These are phyloP conservation scores for Phymorhynchus buccinoides DNA, from an alignment of 1,140 invertebrate genomes.

Conservation along the genomic window DNA sequence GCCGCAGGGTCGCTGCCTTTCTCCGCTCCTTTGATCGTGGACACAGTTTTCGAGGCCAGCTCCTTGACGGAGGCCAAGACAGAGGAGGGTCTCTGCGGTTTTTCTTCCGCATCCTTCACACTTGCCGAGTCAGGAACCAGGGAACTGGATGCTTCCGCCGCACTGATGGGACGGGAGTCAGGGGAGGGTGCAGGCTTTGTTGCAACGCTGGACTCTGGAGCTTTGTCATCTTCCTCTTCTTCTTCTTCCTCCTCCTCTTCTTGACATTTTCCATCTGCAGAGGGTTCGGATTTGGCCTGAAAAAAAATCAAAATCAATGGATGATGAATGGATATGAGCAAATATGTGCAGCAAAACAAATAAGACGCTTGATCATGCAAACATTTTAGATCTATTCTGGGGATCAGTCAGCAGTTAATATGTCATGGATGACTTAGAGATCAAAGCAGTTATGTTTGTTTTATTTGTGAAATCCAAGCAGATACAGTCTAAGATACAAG, in stretches of 20 bases:
- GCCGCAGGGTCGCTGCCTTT: not conserved
- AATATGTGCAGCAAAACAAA: not conserved
- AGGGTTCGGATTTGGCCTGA: constrained; percentile 10
- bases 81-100: not conserved
- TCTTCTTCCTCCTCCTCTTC: constrained; percentile 56
- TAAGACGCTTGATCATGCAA: too few species aligned
- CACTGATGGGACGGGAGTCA: not conserved
- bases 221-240: constrained; percentile 29
- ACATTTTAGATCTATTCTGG: too few species aligned
- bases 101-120: not conserved
- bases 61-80: not conserved
- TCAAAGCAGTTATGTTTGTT: too few species aligned
- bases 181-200: not conserved
- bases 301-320: not conserved
- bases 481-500: too few species aligned
- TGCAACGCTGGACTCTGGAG: not conserved
- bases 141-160: not conserved
- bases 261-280: constrained; percentile 51
- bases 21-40: not conserved
- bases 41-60: not conserved
- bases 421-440: too few species aligned
- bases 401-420: too few species aligned
- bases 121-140: not conserved
- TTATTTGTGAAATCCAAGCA: too few species aligned
- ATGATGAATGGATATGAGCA: not conserved